Evolutionary conservation across 2,113 vertebrate species (phyloP).

Genomic region (Centrocercus urophasianus): DNA sequence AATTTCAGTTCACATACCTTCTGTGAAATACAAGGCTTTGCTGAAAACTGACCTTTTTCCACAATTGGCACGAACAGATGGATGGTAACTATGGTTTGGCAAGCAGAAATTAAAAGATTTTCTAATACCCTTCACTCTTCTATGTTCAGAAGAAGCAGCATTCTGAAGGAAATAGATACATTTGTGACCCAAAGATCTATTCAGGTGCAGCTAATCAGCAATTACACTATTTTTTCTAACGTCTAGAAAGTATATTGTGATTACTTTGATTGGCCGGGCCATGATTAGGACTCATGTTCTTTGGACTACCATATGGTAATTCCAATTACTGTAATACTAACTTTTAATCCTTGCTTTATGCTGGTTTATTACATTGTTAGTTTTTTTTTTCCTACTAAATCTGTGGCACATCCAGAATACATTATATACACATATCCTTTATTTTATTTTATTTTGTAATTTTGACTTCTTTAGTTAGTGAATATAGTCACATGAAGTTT

Average conservation of each 20-base stretch:
- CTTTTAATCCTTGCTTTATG: slow-evolving; percentile 64
- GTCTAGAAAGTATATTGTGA: slow-evolving; percentile 36
- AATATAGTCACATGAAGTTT: background rate
- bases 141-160: slow-evolving; percentile 65
- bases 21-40: slow-evolving; percentile 83
- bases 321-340: slow-evolving; percentile 51
- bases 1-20: slow-evolving; percentile 86
- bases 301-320: slow-evolving; percentile 33
- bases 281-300: slow-evolving; percentile 22
- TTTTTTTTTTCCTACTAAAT: background rate
- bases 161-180: slow-evolving; percentile 63
- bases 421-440: background rate
- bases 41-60: slow-evolving; percentile 83
- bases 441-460: background rate
- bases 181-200: slow-evolving; percentile 63
- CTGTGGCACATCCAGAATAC: background rate
- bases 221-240: slow-evolving; percentile 65
- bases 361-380: background rate
- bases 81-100: slow-evolving; percentile 83
- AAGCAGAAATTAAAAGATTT: slow-evolving; percentile 79
- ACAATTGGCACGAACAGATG: slow-evolving; percentile 93
- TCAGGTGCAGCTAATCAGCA: slow-evolving; percentile 71
- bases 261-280: slow-evolving; percentile 44
- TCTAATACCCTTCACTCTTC: slow-evolving; percentile 75
- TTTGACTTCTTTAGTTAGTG: background rate